Conservation (phyloP, 2,797 vertebrate species). For the Ptychadena robeensis region DNA sequence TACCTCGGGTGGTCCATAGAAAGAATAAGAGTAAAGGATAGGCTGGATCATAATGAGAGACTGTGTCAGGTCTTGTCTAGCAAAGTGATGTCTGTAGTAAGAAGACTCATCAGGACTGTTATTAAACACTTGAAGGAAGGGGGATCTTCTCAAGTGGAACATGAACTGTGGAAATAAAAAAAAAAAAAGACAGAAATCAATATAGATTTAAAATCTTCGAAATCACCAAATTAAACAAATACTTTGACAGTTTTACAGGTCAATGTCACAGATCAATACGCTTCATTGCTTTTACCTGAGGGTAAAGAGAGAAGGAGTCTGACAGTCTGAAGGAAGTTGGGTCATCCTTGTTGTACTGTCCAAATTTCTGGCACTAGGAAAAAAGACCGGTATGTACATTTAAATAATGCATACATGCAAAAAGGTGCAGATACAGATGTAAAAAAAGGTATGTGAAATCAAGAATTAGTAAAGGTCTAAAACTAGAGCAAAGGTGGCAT, state of each 20-base stretch:
- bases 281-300: slow-evolving; percentile 82
- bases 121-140: slow-evolving; percentile 97
- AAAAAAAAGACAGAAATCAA: neutral
- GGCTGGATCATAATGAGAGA: slow-evolving; percentile 98
- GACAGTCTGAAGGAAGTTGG: slow-evolving; percentile 91
- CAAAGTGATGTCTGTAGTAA: slow-evolving; percentile 95
- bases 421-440: neutral
- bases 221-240: too few relatives aligned
- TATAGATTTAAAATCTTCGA: too few relatives aligned
- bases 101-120: slow-evolving; percentile 97
- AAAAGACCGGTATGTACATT: neutral
- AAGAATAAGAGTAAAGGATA: slow-evolving; percentile 97
- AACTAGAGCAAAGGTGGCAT: too few relatives aligned
- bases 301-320: slow-evolving; percentile 94
- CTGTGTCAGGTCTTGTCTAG: slow-evolving; percentile 94
- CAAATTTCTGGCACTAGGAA: slow-evolving; percentile 96
- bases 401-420: neutral
- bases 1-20: slow-evolving; percentile 96
- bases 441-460: too few relatives aligned
- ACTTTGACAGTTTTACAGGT: too few relatives aligned
- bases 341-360: slow-evolving; percentile 97
- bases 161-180: slow-evolving; percentile 83
- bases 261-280: neutral
- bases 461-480: too few relatives aligned
- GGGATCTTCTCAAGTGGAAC: slow-evolving; percentile 95